Percentiles rank a stretch among this genome's conserved stretches.
Evolutionary conservation across 2,888 invertebrate species (phyloP).

Genomic region (Ischnus inquisitorius): DNA sequence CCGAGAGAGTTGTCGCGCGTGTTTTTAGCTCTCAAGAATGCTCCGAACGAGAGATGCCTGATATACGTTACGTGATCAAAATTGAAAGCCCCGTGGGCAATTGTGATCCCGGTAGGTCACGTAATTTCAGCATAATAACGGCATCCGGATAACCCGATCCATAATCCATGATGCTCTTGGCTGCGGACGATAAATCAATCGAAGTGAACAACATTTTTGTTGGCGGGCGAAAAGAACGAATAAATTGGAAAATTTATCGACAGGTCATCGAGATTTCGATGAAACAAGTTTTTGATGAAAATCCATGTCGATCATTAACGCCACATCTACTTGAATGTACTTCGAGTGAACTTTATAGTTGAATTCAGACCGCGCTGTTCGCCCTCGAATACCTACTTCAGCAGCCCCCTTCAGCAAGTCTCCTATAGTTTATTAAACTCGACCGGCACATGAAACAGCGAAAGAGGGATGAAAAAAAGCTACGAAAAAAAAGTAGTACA

Average conservation of each 20-base stretch:
- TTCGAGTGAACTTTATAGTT: no score
- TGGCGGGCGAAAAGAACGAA: not conserved
- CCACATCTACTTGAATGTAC: no score
- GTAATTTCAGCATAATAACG: constrained; percentile 22
- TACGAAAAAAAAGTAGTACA: no score
- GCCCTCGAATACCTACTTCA: no score
- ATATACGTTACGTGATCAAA: constrained; percentile 46
- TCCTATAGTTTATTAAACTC: no score
- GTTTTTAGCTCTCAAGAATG: constrained; percentile 11
- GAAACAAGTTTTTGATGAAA: no score
- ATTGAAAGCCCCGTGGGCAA: constrained; percentile 33
- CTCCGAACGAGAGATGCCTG: not conserved
- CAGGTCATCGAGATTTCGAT: no score
- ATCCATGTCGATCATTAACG: no score
- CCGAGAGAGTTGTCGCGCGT: constrained; percentile 7
- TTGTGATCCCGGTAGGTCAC: not conserved
- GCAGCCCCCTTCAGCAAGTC: not conserved
- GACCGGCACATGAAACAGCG: no score
- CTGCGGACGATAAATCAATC: not conserved
- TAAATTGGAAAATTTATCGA: no score
- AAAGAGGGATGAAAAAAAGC: not conserved
- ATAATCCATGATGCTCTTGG: constrained; percentile 2
- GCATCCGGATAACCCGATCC: constrained; percentile 3
- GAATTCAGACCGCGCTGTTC: no score
- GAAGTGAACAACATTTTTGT: not conserved